These are phyloP conservation scores for Arctopsyche grandis DNA, from an alignment of 1,140 invertebrate genomes.

Conservation along the genomic window DNA sequence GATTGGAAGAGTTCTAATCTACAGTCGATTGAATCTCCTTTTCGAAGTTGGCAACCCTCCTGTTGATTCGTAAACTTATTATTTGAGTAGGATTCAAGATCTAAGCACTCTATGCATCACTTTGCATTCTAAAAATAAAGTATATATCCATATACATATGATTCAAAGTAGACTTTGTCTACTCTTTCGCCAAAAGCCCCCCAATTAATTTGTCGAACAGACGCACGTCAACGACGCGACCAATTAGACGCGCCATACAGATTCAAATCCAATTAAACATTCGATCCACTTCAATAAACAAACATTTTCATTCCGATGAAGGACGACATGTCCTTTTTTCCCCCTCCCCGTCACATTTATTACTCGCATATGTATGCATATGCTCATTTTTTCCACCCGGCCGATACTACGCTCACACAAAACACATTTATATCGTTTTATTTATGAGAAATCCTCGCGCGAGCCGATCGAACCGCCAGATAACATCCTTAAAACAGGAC, in stretches of 20 bases:
- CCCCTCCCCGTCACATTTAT: background rate
- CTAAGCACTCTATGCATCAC: too few relatives aligned
- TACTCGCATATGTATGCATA: background rate
- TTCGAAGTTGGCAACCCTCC: too few relatives aligned
- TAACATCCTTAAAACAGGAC: conserved; percentile 46
- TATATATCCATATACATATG: too few relatives aligned
- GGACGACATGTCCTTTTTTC: conserved; percentile 12
- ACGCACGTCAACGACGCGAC: background rate
- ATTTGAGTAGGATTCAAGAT: too few relatives aligned
- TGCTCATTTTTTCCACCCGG: background rate
- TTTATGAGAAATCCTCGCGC: conserved; percentile 30
- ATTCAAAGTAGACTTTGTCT: too few relatives aligned
- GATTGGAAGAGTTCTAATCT: too few relatives aligned
- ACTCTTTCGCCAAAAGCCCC: too few relatives aligned
- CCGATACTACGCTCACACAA: too few relatives aligned
- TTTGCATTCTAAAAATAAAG: too few relatives aligned
- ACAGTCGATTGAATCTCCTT: too few relatives aligned
- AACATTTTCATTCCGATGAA: conserved; percentile 21
- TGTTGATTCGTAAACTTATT: too few relatives aligned
- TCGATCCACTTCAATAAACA: conserved; percentile 18
- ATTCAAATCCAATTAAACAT: conserved; percentile 26
- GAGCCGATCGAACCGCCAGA: conserved; percentile 37
- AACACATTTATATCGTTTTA: conserved; percentile 5
- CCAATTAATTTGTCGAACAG: too few relatives aligned
- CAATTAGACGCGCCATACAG: conserved; percentile 19